phyloP scores from a whole-genome alignment of 2,888 invertebrate species.

The Laspeyria flexula region DNA sequence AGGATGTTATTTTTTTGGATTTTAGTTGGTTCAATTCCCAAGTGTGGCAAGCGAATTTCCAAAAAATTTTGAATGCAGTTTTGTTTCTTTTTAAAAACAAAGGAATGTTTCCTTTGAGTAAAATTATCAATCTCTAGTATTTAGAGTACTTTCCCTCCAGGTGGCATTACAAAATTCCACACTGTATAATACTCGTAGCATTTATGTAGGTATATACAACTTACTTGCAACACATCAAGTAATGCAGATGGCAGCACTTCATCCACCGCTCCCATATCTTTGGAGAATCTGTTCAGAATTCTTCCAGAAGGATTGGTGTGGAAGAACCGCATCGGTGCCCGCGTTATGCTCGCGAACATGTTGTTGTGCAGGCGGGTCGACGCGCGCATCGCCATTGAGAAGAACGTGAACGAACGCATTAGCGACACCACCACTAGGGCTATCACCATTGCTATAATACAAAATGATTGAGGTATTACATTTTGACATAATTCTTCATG shows the following conservation, averaged over 20 bases:
- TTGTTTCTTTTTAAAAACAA: too few relatives aligned
- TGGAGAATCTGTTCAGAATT: conserved; percentile 95
- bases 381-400: conserved; percentile 89
- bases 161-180: too few relatives aligned
- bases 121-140: too few relatives aligned
- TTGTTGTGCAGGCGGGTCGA: conserved; percentile 92
- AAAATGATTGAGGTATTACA: background rate
- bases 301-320: conserved; percentile 94
- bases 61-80: too few relatives aligned
- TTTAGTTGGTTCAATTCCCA: too few relatives aligned
- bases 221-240: conserved; percentile 86
- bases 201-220: background rate
- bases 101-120: too few relatives aligned
- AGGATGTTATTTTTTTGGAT: too few relatives aligned
- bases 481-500: too few relatives aligned
- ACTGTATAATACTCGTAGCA: too few relatives aligned
- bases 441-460: conserved; percentile 76
- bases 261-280: conserved; percentile 93
- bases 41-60: too few relatives aligned
- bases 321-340: conserved; percentile 94
- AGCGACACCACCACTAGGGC: conserved; percentile 80
- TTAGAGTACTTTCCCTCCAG: too few relatives aligned
- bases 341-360: conserved; percentile 94
- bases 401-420: conserved; percentile 86
- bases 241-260: conserved; percentile 87